Evolutionary conservation across 2,888 invertebrate species (phyloP), one percentile per base, ranked within the genome.

Genomic region (Caradrina kadenii): DNA sequence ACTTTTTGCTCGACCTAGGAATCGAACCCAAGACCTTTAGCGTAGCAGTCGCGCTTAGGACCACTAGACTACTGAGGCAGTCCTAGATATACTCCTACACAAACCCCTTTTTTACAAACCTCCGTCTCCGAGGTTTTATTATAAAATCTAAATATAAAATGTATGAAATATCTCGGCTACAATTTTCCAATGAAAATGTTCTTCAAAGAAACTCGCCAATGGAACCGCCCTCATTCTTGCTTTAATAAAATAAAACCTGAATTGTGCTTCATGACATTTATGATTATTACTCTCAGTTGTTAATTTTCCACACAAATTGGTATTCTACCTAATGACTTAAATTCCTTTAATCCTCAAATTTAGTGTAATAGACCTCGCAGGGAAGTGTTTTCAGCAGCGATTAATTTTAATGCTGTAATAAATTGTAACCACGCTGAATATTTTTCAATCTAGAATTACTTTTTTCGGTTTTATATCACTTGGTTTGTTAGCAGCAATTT

Each of bases 261-360:
- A 83, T 72, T 65, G 39, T 52, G 19, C 63, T 70, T 45, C 66
- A 59, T 70, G 81, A 83, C 81, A 80, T 83, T 81, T 80, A 83
- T 81, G 71, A 82, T 81, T 77, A 82, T 83, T 63, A 69, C 71
- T 49, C 62, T 59, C 62, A 82, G 59, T 74, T 80, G 77, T 80
- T 83, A 80, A 80, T 77, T 80, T 74, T 62, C 52, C 58, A 42
- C 55, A 53, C 54, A 76, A 67, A 64, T 80, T 80, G 58, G 69
- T 70, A 70, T 55, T 63, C 62, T 54, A 56, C 50, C 50, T 67
- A 80, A 80, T 69, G 66, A 65, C 62, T 76, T 42, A 42, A 73
- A 80, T 76, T 76, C 62, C 71, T 73, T 63, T 76, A 73, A 82
- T 79, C 80, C 63, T 64, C 55, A 77, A 82, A 76, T 82, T 81